Evolutionary conservation across 2,797 vertebrate genomes (phyloP).

Genomic region (Oreochromis mossambicus): DNA sequence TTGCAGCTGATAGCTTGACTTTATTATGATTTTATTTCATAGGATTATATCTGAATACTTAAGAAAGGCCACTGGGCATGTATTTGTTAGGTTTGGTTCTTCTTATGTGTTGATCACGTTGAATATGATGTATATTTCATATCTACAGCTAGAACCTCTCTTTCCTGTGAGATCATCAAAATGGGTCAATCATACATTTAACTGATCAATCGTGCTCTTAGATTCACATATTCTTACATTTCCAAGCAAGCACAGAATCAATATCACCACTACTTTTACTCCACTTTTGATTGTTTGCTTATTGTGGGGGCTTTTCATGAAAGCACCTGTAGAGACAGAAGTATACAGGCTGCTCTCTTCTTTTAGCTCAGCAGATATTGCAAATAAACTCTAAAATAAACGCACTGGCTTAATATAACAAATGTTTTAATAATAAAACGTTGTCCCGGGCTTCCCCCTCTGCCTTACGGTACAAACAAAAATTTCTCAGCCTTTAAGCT

Average conservation of each 20-base stretch:
- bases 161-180: neutral
- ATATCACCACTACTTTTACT: neutral
- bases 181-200: neutral
- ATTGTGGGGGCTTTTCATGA: neutral
- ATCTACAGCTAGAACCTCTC: neutral
- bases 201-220: neutral
- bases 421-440: neutral
- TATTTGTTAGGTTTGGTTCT: neutral
- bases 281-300: neutral
- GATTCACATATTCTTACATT: neutral
- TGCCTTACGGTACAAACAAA: neutral
- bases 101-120: accelerated
- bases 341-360: neutral
- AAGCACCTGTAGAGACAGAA: neutral
- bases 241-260: neutral
- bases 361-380: neutral
- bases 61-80: neutral
- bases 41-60: neutral
- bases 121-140: neutral
- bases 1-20: neutral
- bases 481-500: neutral
- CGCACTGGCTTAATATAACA: neutral
- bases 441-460: neutral
- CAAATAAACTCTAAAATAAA: neutral
- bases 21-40: neutral